Evolutionary conservation across 2,888 invertebrate genomes (phyloP).

Genomic region (Acheta domesticus): DNA sequence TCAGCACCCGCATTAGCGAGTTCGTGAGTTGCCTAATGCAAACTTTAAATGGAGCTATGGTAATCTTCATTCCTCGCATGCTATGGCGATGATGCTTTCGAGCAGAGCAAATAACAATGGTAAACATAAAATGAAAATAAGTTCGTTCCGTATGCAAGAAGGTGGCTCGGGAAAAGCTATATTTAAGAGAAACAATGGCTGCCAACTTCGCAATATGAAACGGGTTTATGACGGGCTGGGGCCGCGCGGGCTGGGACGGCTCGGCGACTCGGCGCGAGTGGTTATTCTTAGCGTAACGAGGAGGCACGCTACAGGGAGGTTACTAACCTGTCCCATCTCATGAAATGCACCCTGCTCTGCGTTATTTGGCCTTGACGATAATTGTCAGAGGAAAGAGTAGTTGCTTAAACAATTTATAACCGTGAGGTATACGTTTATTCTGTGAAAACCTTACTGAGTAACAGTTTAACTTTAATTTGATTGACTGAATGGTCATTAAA

Average conservation of each 20-base stretch:
- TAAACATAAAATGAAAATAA: slow-evolving; percentile 18
- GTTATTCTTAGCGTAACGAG: background rate
- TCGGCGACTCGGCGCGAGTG: background rate
- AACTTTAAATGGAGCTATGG: slow-evolving; percentile 18
- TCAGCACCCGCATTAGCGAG: slow-evolving; percentile 9
- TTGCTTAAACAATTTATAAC: no score
- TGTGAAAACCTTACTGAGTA: no score
- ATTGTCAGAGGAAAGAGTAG: no score
- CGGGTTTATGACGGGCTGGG: background rate
- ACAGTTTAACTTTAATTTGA: no score
- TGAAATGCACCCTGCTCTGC: no score
- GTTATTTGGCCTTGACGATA: no score
- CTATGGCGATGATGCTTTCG: background rate
- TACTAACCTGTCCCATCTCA: no score
- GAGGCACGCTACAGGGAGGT: no score
- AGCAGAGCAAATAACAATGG: background rate
- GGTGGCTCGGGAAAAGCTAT: background rate
- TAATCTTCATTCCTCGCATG: background rate
- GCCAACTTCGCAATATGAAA: background rate
- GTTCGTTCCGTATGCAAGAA: slow-evolving; percentile 9
- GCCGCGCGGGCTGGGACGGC: background rate
- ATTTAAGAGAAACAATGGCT: slow-evolving; percentile 18
- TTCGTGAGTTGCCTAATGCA: background rate
- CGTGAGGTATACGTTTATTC: no score
- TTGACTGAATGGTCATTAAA: no score